These are phyloP conservation scores for Calonectris borealis DNA, from an alignment of 2,113 vertebrate genomes.

Conservation along the genomic window DNA sequence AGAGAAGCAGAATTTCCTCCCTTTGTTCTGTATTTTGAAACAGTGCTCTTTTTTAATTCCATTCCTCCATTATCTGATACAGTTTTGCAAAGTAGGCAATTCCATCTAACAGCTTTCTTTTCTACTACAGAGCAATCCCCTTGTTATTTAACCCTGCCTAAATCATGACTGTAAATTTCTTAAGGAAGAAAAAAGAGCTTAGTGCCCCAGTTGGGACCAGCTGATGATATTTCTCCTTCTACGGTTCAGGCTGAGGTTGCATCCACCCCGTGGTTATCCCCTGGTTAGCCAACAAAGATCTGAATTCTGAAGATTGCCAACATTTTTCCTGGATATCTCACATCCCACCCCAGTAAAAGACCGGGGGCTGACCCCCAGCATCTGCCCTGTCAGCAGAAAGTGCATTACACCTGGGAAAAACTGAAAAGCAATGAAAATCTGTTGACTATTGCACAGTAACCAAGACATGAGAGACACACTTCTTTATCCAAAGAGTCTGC, in stretches of 20 bases:
- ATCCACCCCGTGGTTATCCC: background rate
- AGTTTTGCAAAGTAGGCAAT: background rate
- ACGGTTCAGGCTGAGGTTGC: background rate
- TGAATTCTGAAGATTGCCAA: background rate
- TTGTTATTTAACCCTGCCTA: background rate
- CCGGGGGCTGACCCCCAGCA: background rate
- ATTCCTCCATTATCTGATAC: background rate
- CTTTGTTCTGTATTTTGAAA: constrained; percentile 11
- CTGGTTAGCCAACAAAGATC: background rate
- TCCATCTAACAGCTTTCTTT: background rate
- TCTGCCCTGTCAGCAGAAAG: background rate
- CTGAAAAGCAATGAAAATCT: background rate
- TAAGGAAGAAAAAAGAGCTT: background rate
- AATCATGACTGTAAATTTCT: background rate
- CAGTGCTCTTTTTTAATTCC: background rate
- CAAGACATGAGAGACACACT: background rate
- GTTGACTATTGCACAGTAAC: background rate
- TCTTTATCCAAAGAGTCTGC: background rate
- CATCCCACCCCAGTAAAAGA: background rate
- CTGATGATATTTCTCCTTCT: background rate
- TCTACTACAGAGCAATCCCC: background rate
- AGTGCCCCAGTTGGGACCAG: background rate
- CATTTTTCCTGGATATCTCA: background rate
- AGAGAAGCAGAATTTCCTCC: background rate
- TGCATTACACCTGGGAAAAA: background rate